Percentiles rank a stretch among this genome's conserved stretches.
phyloP scores from a whole-genome alignment of 2,888 invertebrate genomes.

The Linnaemya vulpina region DNA sequence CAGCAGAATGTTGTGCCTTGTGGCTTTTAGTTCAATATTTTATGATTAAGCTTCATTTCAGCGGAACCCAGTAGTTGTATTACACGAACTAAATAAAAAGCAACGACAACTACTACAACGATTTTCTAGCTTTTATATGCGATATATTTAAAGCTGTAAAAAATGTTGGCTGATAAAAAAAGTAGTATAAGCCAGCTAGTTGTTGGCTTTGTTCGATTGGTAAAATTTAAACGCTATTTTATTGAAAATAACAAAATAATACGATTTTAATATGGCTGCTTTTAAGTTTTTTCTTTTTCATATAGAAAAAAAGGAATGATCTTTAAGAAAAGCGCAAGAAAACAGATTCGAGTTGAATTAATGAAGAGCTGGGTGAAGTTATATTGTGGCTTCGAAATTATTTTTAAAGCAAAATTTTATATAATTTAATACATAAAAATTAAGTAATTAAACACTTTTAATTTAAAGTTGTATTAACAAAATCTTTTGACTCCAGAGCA shows the following conservation, averaged over 20 bases:
- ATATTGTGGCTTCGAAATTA: too few relatives aligned
- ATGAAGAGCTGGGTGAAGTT: too few relatives aligned
- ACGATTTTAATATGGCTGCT: constrained; percentile 67
- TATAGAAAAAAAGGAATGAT: not conserved
- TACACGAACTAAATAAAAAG: constrained; percentile 14
- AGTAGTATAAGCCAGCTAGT: constrained; percentile 59
- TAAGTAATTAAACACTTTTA: too few relatives aligned
- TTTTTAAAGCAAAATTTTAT: too few relatives aligned
- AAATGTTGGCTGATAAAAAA: constrained; percentile 35
- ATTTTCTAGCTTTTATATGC: not conserved
- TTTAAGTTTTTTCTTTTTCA: constrained; percentile 18
- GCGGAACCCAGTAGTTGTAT: constrained; percentile 32
- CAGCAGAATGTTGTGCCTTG: constrained; percentile 49
- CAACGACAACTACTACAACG: not conserved
- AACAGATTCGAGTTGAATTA: not conserved
- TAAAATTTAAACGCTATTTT: constrained; percentile 71
- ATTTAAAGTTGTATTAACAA: too few relatives aligned
- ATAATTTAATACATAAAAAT: too few relatives aligned
- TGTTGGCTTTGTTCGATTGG: constrained; percentile 69
- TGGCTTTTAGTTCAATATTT: constrained; percentile 70
- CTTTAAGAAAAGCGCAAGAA: not conserved
- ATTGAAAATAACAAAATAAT: constrained; percentile 68
- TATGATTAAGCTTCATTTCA: constrained; percentile 69
- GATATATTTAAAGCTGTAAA: constrained; percentile 9
- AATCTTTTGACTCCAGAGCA: too few relatives aligned